phyloP scores from a whole-genome alignment of 2,797 vertebrate species.

The Anableps anableps region DNA sequence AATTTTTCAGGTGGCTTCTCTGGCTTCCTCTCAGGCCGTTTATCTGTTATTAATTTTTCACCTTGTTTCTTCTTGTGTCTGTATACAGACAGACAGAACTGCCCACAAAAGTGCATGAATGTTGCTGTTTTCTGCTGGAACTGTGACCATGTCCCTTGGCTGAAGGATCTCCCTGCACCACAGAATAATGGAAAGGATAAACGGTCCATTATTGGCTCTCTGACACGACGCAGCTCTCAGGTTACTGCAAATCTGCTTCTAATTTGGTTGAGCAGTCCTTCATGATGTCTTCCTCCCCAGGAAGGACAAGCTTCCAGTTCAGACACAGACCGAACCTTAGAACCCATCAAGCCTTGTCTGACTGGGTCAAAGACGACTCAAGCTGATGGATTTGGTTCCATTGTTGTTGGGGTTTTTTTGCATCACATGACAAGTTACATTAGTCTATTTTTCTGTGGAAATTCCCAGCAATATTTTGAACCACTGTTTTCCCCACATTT shows the following conservation, averaged over 20 bases:
- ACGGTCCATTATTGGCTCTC: not conserved
- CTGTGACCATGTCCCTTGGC: conserved; percentile 95
- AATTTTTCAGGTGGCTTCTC: conserved; percentile 72
- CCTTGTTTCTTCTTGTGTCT: conserved; percentile 86
- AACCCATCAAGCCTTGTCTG: not conserved
- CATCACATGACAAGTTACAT: no score
- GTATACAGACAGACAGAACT: conserved; percentile 90
- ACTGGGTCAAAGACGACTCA: not conserved
- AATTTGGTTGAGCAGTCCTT: not conserved
- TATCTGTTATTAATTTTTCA: conserved; percentile 46
- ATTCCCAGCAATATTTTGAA: no score
- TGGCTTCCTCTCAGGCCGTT: conserved; percentile 45
- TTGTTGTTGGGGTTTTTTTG: no score
- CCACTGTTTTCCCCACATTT: no score
- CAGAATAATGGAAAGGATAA: not conserved
- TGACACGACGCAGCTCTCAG: not conserved
- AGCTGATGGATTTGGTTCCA: no score
- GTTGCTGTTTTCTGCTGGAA: conserved; percentile 87
- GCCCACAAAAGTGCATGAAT: conserved; percentile 94
- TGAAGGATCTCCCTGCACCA: conserved; percentile 90
- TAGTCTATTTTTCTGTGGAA: no score
- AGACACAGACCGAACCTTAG: not conserved
- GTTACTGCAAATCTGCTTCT: not conserved
- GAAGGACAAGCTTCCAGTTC: not conserved
- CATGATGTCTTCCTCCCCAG: not conserved